Evolutionary conservation across 1,140 invertebrate species (phyloP), one percentile per base, ranked within the genome.

Genomic region (Meloidogyne floridensis): DNA sequence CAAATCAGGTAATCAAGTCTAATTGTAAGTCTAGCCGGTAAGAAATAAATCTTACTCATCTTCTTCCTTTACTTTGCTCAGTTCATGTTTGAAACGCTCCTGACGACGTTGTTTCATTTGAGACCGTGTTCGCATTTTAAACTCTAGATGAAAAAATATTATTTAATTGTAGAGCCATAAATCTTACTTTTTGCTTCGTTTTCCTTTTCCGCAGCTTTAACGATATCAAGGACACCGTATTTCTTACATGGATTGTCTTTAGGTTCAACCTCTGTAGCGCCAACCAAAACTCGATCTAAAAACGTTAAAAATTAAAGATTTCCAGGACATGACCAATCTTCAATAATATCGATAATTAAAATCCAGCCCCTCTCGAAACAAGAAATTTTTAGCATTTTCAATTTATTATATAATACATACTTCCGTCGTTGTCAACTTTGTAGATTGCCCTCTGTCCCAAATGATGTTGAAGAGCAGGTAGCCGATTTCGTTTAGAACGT

Each of bases 251-350:
- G 47, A 18, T 72, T 75, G 18, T 81, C 80, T 18, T 77, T 77
- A n/a, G 79, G 10, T 8, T 75, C 75, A 70, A 77, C 43, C 11
- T 81, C 51, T 13, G 18, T 80, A 2, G 53, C 80, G 3, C 80
- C 80, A 20, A 81, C 80, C n/a, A 81, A 70, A 13, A 59, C 71
- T 51, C 53, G 65, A 74, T 81, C 80, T 81, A 72, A 65, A 77
- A 51, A 32, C 42, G 15, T 59, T 13, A 47, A 47, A 47, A 47
- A 10, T 70, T 70, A 20, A n/a, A 6, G 10, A 10, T 70, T 70
- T 6, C 0, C 20, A 70, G 20, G 10, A 70, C 5, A 20, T n/a
- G 32, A 32, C 2, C 32, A 32, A 32, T 32, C 2, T 70, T 70
- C 3, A 32, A 32, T 70, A 70, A 11, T 72, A 32, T 70, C 20